Percentiles rank a stretch among this genome's conserved stretches.
phyloP scores from a whole-genome alignment of 2,797 vertebrate genomes.

The Crotalus adamanteus region DNA sequence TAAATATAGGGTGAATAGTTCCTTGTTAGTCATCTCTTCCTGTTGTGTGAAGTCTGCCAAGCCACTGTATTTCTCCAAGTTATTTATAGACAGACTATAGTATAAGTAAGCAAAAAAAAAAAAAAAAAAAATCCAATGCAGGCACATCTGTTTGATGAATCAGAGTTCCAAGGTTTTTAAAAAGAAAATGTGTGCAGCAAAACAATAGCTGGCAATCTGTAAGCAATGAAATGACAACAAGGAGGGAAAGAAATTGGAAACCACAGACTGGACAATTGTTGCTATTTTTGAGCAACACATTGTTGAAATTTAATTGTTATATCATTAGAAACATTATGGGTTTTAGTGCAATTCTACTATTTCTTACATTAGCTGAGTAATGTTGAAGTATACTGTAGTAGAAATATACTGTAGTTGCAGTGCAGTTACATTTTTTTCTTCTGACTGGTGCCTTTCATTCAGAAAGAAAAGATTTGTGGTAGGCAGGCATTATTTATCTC shows the following conservation, averaged over 20 bases:
- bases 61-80: neutral
- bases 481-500: neutral
- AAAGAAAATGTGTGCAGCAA: neutral
- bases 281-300: neutral
- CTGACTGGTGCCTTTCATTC: neutral
- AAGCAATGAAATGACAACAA: neutral
- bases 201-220: neutral
- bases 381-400: neutral
- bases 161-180: neutral
- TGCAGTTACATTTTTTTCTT: neutral
- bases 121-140: neutral
- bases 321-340: neutral
- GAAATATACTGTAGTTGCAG: neutral
- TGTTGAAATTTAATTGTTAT: neutral
- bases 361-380: neutral
- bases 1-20: neutral
- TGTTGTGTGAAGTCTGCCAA: neutral
- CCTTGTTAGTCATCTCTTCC: neutral
- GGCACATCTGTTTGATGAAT: neutral
- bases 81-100: slow-evolving; percentile 11
- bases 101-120: neutral
- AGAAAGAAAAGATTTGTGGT: neutral
- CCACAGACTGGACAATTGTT: no score
- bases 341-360: neutral
- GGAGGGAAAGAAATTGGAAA: neutral